These are phyloP conservation scores for Galendromus occidentalis DNA, from an alignment of 1,140 invertebrate genomes.

Conservation along the genomic window DNA sequence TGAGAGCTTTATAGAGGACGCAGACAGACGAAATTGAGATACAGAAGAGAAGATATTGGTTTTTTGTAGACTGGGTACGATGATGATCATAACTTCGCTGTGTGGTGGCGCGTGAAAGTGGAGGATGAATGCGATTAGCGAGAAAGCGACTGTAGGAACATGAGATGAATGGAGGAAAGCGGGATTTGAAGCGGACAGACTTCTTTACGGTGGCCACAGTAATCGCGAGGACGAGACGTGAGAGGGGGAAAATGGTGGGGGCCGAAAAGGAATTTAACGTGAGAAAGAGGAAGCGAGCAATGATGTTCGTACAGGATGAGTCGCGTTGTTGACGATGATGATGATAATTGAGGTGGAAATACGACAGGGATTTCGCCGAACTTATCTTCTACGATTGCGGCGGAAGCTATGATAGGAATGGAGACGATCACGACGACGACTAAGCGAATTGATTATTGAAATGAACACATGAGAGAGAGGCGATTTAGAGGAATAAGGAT, in stretches of 20 bases:
- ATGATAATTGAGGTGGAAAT: neutral
- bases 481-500: neutral
- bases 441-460: neutral
- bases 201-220: neutral
- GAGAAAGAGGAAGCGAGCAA: neutral
- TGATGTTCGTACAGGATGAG: neutral
- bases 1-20: neutral
- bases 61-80: neutral
- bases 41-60: neutral
- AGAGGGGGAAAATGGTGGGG: neutral
- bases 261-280: neutral
- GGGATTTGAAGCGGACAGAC: neutral
- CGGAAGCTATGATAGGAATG: no score
- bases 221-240: neutral
- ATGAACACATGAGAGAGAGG: neutral
- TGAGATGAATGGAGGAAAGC: neutral
- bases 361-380: neutral
- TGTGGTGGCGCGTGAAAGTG: neutral
- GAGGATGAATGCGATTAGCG: neutral
- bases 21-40: neutral
- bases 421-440: no score
- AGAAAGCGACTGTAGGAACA: neutral
- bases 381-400: no score
- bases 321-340: neutral
- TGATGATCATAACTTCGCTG: neutral